Conservation (phyloP, 2,888 invertebrate genomes). For the Nomada ruficornis region DNA sequence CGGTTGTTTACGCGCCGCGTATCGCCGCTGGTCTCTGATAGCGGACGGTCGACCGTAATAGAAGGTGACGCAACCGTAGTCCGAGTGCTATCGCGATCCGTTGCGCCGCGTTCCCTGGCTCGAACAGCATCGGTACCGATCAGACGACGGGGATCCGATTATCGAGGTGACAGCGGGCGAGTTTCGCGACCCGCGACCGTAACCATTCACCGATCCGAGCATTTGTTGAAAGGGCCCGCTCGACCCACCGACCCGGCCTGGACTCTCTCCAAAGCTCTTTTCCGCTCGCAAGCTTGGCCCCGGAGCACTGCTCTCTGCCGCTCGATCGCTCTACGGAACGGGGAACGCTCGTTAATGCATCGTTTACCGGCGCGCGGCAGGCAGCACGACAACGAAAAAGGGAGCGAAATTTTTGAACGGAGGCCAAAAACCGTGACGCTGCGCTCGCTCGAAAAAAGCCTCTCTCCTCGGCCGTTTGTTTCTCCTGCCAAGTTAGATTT, state of each 20-base stretch:
- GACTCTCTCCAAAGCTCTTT: conserved; percentile 72
- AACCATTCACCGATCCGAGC: not conserved
- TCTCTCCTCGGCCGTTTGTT: conserved; percentile 22
- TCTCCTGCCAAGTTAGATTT: conserved; percentile 75
- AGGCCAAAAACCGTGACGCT: conserved; percentile 67
- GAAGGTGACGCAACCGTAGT: conserved; percentile 1
- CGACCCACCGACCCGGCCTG: conserved; percentile 54
- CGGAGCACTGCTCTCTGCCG: conserved; percentile 34
- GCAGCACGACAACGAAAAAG: conserved; percentile 43
- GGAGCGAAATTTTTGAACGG: conserved; percentile 67
- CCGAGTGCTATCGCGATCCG: not conserved
- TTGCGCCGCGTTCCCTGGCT: too few relatives aligned
- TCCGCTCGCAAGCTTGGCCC: not conserved
- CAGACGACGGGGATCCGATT: not conserved
- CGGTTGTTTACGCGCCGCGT: conserved; percentile 53
- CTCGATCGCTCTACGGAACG: conserved; percentile 16
- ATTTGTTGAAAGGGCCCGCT: not conserved
- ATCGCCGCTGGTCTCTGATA: not conserved
- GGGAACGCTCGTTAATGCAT: conserved; percentile 8
- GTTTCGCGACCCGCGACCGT: conserved; percentile 63
- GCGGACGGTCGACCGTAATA: not conserved
- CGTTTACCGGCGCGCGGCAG: conserved; percentile 56
- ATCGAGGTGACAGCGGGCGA: not conserved
- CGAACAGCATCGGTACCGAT: not conserved
- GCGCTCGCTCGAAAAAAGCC: conserved; percentile 51